phyloP scores from a whole-genome alignment of 1,140 invertebrate genomes.

The Papilio dardanus region DNA sequence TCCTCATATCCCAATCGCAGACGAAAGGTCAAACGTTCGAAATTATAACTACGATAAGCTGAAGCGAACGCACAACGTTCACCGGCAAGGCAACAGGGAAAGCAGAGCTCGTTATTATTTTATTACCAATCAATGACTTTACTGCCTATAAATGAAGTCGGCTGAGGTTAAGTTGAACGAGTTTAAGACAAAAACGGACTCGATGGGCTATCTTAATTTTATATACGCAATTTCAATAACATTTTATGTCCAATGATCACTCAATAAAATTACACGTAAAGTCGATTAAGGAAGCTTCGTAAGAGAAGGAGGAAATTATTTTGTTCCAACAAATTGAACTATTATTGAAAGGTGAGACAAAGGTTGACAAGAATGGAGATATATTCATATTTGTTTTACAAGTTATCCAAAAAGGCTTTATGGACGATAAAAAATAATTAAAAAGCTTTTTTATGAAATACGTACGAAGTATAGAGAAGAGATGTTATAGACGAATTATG shows the following conservation, averaged over 20 bases:
- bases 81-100: constrained; percentile 45
- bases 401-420: background rate
- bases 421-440: too few relatives aligned
- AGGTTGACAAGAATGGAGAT: constrained; percentile 1
- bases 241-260: constrained; percentile 29
- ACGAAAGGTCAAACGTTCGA: constrained; percentile 44
- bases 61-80: constrained; percentile 23
- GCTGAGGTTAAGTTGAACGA: constrained; percentile 26
- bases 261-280: constrained; percentile 28
- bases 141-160: constrained; percentile 28
- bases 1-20: constrained; percentile 22
- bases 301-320: background rate
- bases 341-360: constrained; percentile 13
- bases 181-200: constrained; percentile 19
- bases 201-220: constrained; percentile 24
- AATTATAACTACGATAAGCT: constrained; percentile 40
- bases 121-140: constrained; percentile 43
- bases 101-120: constrained; percentile 52
- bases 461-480: too few relatives aligned
- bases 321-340: constrained; percentile 20
- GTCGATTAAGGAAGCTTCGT: constrained; percentile 7
- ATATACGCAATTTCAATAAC: constrained; percentile 15
- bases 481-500: too few relatives aligned
- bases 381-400: constrained; percentile 15
- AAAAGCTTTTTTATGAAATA: too few relatives aligned